These are phyloP conservation scores for Copidosoma floridanum DNA, from an alignment of 1,140 invertebrate genomes.

Conservation along the genomic window DNA sequence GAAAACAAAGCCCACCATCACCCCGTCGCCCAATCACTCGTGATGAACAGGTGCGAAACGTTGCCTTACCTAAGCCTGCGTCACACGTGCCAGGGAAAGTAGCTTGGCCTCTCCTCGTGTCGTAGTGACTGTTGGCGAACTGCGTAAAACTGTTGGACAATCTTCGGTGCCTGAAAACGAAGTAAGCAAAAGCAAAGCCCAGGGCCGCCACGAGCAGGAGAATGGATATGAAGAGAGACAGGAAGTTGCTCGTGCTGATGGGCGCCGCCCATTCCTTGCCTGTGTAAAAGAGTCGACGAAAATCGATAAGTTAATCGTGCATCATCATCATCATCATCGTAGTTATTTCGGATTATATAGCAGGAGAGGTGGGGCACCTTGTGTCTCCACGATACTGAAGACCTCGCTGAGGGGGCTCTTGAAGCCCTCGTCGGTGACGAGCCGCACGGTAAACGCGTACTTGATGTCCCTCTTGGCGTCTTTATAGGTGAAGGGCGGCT, in stretches of 20 bases:
- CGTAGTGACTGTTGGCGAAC: slow-evolving; percentile 84
- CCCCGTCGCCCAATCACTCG: not conserved
- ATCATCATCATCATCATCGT: no score
- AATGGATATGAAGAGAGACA: slow-evolving; percentile 52
- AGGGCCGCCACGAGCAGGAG: slow-evolving; percentile 61
- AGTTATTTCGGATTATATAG: no score
- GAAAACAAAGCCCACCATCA: not conserved
- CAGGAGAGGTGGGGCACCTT: no score
- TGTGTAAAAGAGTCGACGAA: no score
- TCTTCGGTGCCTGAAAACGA: slow-evolving; percentile 70
- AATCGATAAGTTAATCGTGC: no score
- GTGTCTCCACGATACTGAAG: no score
- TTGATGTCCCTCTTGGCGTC: slow-evolving; percentile 55
- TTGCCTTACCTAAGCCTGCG: slow-evolving; percentile 59
- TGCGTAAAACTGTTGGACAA: slow-evolving; percentile 75
- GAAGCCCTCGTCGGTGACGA: slow-evolving; percentile 65
- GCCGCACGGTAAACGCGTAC: slow-evolving; percentile 66
- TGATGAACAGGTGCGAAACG: not conserved
- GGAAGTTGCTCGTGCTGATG: slow-evolving; percentile 47
- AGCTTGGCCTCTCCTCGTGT: slow-evolving; percentile 79
- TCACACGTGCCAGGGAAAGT: slow-evolving; percentile 72
- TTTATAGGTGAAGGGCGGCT: slow-evolving; percentile 61
- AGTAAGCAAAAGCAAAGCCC: slow-evolving; percentile 63
- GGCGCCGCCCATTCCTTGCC: no score
- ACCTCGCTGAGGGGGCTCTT: slow-evolving; percentile 65